These are phyloP conservation scores for Oscheius onirici DNA, from an alignment of 2,888 invertebrate species.

Conservation along the genomic window DNA sequence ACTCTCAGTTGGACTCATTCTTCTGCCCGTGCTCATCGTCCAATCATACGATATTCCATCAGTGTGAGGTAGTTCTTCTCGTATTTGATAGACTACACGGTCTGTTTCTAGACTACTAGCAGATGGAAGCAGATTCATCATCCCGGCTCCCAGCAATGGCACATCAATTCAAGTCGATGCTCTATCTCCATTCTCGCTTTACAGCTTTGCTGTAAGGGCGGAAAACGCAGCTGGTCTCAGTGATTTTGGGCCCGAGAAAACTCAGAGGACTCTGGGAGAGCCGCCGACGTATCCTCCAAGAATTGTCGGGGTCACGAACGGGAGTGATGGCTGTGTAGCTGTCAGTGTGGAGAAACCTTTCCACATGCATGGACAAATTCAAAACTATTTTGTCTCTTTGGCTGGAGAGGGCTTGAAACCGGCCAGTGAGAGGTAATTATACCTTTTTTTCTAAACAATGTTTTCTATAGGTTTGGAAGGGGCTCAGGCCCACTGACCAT, in stretches of 20 bases:
- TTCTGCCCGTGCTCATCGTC: constrained; percentile 59
- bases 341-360: constrained; percentile 43
- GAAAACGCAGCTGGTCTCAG: constrained; percentile 68
- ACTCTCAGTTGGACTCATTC: constrained; percentile 66
- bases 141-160: constrained; percentile 59
- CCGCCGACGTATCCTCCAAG: constrained; percentile 56
- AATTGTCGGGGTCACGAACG: constrained; percentile 55
- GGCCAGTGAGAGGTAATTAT: constrained; percentile 1
- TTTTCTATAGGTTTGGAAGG: constrained; percentile 35
- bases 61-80: constrained; percentile 28
- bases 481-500: constrained; percentile 24
- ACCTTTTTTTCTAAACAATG: not conserved
- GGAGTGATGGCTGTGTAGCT: constrained; percentile 59
- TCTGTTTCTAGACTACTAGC: constrained; percentile 13
- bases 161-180: constrained; percentile 61
- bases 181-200: constrained; percentile 51
- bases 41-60: constrained; percentile 38
- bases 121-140: constrained; percentile 45
- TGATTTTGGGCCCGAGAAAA: constrained; percentile 64
- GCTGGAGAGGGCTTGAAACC: constrained; percentile 11
- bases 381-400: constrained; percentile 6
- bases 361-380: constrained; percentile 46
- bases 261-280: constrained; percentile 61
- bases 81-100: not conserved
- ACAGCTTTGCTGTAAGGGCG: constrained; percentile 60